phyloP scores from a whole-genome alignment of 1,140 invertebrate species.

The Atopsyche davidsoni region DNA sequence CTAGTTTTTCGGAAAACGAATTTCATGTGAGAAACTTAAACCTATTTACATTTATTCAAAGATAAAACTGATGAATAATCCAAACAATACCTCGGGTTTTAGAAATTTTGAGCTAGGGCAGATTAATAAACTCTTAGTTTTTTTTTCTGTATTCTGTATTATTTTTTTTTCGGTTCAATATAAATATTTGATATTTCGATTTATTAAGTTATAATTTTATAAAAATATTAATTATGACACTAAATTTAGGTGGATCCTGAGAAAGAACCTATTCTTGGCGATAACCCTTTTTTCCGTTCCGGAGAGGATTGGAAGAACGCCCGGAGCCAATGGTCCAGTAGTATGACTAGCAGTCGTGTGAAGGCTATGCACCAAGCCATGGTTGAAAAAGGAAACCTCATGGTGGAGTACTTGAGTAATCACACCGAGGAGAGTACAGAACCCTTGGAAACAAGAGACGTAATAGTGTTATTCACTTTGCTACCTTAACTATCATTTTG shows the following conservation, averaged over 20 bases:
- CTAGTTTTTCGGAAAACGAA: constrained; percentile 31
- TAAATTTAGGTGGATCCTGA: constrained; percentile 26
- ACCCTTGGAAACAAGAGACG: constrained; percentile 21
- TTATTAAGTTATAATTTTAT: too few species aligned
- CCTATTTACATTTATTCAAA: too few species aligned
- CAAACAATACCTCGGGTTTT: too few species aligned
- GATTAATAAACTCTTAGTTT: too few species aligned
- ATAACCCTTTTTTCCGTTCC: constrained; percentile 28
- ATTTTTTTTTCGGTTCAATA: too few species aligned
- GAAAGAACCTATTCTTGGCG: constrained; percentile 28
- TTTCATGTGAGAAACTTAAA: constrained; percentile 31
- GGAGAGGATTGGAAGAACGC: constrained; percentile 33
- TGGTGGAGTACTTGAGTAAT: constrained; percentile 23
- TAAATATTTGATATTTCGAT: too few species aligned
- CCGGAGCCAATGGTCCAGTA: constrained; percentile 20
- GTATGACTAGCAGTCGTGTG: constrained; percentile 31
- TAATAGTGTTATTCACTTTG: too few species aligned
- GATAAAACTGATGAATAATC: too few species aligned
- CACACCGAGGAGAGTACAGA: constrained; percentile 16
- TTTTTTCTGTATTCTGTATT: too few species aligned
- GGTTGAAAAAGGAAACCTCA: constrained; percentile 9
- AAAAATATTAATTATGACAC: too few species aligned
- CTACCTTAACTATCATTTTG: too few species aligned
- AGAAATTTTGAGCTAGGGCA: too few species aligned
- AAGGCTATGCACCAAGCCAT: constrained; percentile 15